Conservation (phyloP, 2,888 invertebrate genomes). For the Conops quadrifasciatus region DNA sequence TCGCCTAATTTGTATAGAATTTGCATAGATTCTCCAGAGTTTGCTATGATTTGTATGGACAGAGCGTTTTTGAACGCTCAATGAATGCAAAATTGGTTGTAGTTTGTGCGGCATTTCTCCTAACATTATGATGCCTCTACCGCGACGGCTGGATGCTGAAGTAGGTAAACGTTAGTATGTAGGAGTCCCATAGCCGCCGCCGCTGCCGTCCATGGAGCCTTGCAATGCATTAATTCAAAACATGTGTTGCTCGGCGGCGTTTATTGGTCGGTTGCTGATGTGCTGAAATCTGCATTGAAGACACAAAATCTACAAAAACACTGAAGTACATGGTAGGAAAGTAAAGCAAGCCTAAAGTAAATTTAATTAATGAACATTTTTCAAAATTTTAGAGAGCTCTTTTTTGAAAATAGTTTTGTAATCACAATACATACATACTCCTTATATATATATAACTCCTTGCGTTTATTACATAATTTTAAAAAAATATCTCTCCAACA, state of each 20-base stretch:
- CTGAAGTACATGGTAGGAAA: background rate
- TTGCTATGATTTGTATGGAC: no score
- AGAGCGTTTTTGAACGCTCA: background rate
- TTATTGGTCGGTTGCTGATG: slow-evolving; percentile 27
- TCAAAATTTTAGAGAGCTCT: no score
- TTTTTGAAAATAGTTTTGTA: no score
- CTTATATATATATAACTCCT: no score
- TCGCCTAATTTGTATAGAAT: no score
- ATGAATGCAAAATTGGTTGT: background rate
- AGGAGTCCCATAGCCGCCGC: background rate
- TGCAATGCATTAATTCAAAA: slow-evolving; percentile 33
- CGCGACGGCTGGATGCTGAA: no score
- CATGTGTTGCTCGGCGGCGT: slow-evolving; percentile 29
- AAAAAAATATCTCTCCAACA: no score
- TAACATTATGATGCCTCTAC: background rate
- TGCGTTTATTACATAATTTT: no score
- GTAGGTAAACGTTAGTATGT: no score
- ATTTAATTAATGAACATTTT: no score
- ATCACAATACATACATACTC: no score
- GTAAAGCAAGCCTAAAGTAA: background rate
- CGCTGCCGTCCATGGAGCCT: background rate
- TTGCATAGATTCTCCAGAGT: no score
- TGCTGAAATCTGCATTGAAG: slow-evolving; percentile 25
- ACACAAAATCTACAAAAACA: background rate
- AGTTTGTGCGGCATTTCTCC: background rate